phyloP scores from a whole-genome alignment of 1,140 invertebrate species.

The Rhagoletis pomonella region DNA sequence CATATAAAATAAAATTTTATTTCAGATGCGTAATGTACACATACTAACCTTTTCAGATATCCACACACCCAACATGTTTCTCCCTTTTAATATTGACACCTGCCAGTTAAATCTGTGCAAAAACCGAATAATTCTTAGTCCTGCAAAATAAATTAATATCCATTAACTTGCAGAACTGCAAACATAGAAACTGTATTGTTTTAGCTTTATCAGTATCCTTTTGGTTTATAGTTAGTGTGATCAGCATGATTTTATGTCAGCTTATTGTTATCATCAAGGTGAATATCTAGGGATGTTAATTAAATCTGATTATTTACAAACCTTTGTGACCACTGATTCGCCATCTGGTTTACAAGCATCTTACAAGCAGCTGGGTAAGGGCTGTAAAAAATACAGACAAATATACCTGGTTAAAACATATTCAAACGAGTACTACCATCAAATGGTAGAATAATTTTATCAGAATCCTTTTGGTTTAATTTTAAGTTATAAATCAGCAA shows the following conservation, averaged over 20 bases:
- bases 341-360: no score
- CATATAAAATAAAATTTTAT: slow-evolving; percentile 23
- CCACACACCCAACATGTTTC: not conserved
- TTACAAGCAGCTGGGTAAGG: no score
- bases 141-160: slow-evolving; percentile 27
- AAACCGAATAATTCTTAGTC: not conserved
- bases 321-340: not conserved
- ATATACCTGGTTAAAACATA: not conserved
- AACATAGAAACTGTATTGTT: no score
- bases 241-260: slow-evolving; percentile 54
- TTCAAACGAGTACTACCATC: not conserved
- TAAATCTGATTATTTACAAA: not conserved
- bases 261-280: slow-evolving; percentile 4
- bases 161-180: no score
- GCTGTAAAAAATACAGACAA: no score
- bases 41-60: slow-evolving; percentile 34
- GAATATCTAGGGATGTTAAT: not conserved
- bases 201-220: slow-evolving; percentile 54
- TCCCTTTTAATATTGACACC: not conserved
- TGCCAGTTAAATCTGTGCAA: not conserved
- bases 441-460: not conserved
- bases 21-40: not conserved
- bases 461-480: slow-evolving; percentile 59
- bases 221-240: slow-evolving; percentile 52
- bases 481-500: slow-evolving; percentile 56